Evolutionary conservation across 2,113 vertebrate genomes (phyloP), one percentile per base, ranked within the genome.

Genomic region (Zosterops japonicus): DNA sequence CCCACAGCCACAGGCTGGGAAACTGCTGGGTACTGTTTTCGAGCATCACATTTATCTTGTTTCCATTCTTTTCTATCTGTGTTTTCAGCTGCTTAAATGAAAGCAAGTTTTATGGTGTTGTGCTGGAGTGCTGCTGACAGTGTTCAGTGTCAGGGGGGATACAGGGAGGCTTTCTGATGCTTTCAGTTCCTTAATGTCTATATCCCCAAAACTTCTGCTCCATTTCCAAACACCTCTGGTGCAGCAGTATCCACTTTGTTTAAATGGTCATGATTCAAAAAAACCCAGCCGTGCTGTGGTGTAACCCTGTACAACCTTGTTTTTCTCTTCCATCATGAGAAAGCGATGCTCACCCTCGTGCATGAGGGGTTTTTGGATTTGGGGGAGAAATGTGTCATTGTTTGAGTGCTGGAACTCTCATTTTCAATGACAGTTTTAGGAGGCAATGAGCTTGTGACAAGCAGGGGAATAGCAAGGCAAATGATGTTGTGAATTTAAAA

Each of bases 291-390:
- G 16, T 2, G 7, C 14, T 44, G 21, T 12, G 18, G 10, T 79
- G 46, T 69, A 50, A 85, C 33, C 44, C 35, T 50, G 70, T 29
- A n/a, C 53, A 72, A 31, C 21, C 13, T 59, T 27, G 6, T 46
- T 52, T 75, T 35, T 61, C 36, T 60, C 39, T 88, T 15, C 28
- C 6, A 5, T 35, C 21, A 31, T 11, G 42, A 36, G 19, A 80
- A 44, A 52, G 50, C 0, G 1, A n/a, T 70, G 39, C 11, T 77
- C 39, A 23, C 21, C 33, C 39, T 8, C 0, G 0, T 27, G 63
- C 39, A 17, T 1, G 2, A 47, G 23, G 25, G 61, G 19, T 16
- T 41, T 72, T 69, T 36, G 36, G 36, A 25, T 78, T 29, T 83
- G 24, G 12, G 22, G 27, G 6, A 74, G 50, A 85, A 93, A 70